These are phyloP conservation scores for Girardia tigrina DNA, from an alignment of 2,888 invertebrate species.

Conservation along the genomic window DNA sequence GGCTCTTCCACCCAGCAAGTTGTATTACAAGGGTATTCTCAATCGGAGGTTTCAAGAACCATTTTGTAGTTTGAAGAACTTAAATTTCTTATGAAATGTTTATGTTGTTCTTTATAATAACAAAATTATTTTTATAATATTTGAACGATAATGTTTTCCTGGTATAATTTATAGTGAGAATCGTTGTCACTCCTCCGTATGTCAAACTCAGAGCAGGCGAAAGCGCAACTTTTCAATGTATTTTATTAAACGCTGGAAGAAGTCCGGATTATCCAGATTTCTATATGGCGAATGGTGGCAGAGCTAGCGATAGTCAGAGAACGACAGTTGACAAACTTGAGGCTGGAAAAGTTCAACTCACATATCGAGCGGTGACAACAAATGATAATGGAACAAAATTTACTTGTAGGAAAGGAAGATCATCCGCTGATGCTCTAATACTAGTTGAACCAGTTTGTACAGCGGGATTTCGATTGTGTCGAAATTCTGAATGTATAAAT, in stretches of 20 bases:
- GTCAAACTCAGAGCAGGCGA: background rate
- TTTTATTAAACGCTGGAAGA: background rate
- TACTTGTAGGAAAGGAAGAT: background rate
- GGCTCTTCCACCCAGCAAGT: too few relatives aligned
- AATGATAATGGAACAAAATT: constrained; percentile 17
- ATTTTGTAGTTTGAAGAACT: too few relatives aligned
- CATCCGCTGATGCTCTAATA: background rate
- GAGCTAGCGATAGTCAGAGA: background rate
- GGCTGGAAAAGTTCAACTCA: background rate
- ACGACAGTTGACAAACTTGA: background rate
- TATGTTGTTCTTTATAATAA: too few relatives aligned
- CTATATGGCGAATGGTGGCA: background rate
- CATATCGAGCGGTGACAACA: constrained; percentile 17
- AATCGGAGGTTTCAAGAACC: too few relatives aligned
- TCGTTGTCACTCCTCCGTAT: background rate
- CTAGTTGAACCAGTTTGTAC: constrained; percentile 1
- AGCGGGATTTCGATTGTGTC: background rate
- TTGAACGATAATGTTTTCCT: too few relatives aligned
- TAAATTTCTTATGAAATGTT: too few relatives aligned
- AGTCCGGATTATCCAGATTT: background rate
- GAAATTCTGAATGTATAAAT: constrained; percentile 21
- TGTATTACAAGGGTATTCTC: too few relatives aligned
- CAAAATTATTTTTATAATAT: too few relatives aligned
- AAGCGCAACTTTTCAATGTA: background rate
- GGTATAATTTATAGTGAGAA: background rate